Conservation (phyloP, 2,888 invertebrate genomes). For the Lasioglossum pauxillum region DNA sequence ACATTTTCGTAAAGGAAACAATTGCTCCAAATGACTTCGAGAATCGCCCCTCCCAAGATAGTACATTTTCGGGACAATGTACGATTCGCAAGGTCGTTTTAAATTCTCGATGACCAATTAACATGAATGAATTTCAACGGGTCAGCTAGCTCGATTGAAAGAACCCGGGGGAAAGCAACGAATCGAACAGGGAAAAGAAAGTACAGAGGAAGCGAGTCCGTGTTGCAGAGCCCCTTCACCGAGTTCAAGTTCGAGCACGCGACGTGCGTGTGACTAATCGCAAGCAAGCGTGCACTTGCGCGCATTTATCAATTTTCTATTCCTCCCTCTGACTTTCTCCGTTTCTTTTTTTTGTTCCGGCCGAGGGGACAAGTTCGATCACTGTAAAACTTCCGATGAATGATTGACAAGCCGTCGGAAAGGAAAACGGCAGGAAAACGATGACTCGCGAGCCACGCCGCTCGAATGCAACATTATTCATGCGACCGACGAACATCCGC, state of each 20-base stretch:
- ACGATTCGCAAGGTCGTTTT: too few species aligned
- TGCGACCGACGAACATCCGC: conserved; percentile 29
- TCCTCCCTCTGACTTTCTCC: conserved; percentile 8
- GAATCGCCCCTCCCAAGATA: too few species aligned
- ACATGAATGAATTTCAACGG: not conserved
- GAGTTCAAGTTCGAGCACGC: conserved; percentile 23
- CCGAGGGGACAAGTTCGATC: conserved; percentile 45
- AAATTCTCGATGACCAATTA: not conserved
- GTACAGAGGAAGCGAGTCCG: not conserved
- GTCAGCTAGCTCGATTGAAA: not conserved
- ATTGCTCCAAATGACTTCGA: too few species aligned
- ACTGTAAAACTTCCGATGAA: conserved; percentile 74
- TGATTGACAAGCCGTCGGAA: conserved; percentile 56
- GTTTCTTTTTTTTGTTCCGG: not conserved
- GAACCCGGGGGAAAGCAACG: not conserved
- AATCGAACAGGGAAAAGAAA: not conserved
- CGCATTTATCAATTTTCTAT: conserved; percentile 16
- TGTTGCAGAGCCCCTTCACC: conserved; percentile 17
- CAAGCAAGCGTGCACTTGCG: conserved; percentile 50
- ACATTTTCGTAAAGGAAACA: too few species aligned
- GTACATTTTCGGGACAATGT: too few species aligned
- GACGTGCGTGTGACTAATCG: conserved; percentile 61
- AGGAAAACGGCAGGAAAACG: conserved; percentile 28
- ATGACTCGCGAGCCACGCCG: conserved; percentile 57
- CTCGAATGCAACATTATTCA: conserved; percentile 65